phyloP scores from a whole-genome alignment of 2,888 invertebrate species.

The Erebia ligea region DNA sequence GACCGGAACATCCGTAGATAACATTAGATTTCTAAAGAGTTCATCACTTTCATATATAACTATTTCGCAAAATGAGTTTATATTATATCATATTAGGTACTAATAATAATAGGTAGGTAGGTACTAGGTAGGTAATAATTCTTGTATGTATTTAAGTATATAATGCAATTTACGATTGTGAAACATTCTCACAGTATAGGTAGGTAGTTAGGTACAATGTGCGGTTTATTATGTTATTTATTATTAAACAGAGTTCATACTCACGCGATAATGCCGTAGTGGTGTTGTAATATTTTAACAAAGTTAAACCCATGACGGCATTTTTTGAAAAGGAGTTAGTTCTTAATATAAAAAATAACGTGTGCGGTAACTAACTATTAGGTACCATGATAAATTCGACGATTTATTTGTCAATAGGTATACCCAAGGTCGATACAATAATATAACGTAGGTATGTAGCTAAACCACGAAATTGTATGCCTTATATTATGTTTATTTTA shows the following conservation, averaged over 20 bases:
- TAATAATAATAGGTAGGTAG: too few species aligned
- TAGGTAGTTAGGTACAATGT: neutral
- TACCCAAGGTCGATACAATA: too few species aligned
- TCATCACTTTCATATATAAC: neutral
- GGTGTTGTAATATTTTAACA: neutral
- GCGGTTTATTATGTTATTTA: slow-evolving; percentile 1
- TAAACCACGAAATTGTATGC: too few species aligned
- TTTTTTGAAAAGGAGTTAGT: neutral
- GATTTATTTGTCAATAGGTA: too few species aligned
- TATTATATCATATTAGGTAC: too few species aligned
- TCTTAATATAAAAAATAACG: neutral
- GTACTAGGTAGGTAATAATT: neutral
- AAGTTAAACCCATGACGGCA: neutral
- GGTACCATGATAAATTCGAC: too few species aligned
- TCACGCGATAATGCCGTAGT: neutral
- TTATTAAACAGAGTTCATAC: neutral
- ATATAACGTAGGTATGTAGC: too few species aligned
- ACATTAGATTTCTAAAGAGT: too few species aligned
- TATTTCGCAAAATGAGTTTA: too few species aligned
- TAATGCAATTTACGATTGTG: neutral
- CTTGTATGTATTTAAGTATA: neutral
- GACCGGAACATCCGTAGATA: too few species aligned
- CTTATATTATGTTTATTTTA: too few species aligned
- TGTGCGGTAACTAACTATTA: too few species aligned
- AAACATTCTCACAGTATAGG: neutral